A percentile compares a stretch with the other conserved stretches of the same genome.
Conservation (phyloP, 2,113 vertebrate species). For the Campylomormyrus numenius region DNA sequence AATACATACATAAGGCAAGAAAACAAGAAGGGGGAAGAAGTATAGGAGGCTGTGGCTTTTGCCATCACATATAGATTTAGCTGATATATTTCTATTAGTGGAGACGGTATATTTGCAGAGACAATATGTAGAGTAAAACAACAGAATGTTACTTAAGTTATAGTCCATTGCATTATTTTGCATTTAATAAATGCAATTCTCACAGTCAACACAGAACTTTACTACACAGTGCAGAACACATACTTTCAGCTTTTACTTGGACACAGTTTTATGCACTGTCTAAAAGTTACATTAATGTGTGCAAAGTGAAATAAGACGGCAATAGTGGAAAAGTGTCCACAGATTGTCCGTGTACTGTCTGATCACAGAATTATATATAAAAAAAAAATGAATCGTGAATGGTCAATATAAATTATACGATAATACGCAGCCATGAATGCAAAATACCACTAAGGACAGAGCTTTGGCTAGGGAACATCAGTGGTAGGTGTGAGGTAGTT, state of each 20-base stretch:
- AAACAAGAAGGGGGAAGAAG: too few species aligned
- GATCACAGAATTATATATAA: not conserved
- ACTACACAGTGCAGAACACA: not conserved
- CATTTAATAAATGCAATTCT: not conserved
- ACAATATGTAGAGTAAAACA: not conserved
- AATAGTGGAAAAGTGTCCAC: not conserved
- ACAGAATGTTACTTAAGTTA: not conserved
- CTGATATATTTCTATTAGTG: not conserved
- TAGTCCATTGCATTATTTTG: not conserved
- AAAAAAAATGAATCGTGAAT: not conserved
- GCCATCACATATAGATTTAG: not conserved
- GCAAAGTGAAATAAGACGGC: not conserved
- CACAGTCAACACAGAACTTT: not conserved
- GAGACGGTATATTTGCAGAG: not conserved
- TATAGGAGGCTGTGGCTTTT: not conserved
- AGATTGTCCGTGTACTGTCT: not conserved
- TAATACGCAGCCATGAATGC: not conserved
- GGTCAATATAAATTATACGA: not conserved
- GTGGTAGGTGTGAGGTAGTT: constrained; percentile 15
- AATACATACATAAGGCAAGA: not conserved
- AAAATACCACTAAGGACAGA: not conserved
- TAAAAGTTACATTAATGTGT: not conserved
- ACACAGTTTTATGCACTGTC: not conserved
- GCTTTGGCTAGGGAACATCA: not conserved
- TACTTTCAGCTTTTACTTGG: not conserved